Evolutionary conservation across 2,797 vertebrate species (phyloP), one percentile per base, ranked within the genome.

Genomic region (Sebastes itinus): DNA sequence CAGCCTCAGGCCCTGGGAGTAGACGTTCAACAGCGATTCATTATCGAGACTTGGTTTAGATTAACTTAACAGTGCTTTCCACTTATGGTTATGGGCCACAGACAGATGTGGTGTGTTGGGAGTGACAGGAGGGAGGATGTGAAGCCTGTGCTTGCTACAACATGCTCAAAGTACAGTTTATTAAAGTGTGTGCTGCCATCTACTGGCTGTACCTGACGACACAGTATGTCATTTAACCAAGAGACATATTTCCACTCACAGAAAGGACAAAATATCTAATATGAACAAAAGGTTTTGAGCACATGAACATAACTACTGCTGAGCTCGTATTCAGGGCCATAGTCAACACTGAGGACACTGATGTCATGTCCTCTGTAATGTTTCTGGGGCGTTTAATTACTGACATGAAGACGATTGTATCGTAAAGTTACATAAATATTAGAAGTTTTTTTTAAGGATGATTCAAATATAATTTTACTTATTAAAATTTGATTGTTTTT

Each of bases 121-220:
- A 62, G 30, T 32, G 8, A 71, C 33, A 33, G 3, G 4, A 58
- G 7, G 7, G 22, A 54, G 12, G 18, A 22, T 9, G 11, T 55
- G 60, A 73, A 25, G 49, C 22, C 42, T 62, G 16, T 4, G 13
- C 6, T 23, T 10, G 12, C 22, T 72, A 4, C 14, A 27, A 10
- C 33, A 8, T 35, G 18, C 30, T 49, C 0, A 0, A 22, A 18
- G 16, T 59, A 42, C 6, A n/a, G 20, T n/a, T 28, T 49, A 46
- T 32, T 65, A 16, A 0, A 69, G 69, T 61, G 23, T 75, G 59
- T 82, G 72, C 87, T 91, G 88, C 80, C 92, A 86, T 70, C 92
- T 92, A 55, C 60, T 89, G 93, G 83, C 8, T 18, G n/a, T 2
- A 56, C 1, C 22, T 35, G 25, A 60, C 8, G 5, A 30, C 5